Conservation (phyloP, 2,888 invertebrate species). For the Nomada lathburiana region DNA sequence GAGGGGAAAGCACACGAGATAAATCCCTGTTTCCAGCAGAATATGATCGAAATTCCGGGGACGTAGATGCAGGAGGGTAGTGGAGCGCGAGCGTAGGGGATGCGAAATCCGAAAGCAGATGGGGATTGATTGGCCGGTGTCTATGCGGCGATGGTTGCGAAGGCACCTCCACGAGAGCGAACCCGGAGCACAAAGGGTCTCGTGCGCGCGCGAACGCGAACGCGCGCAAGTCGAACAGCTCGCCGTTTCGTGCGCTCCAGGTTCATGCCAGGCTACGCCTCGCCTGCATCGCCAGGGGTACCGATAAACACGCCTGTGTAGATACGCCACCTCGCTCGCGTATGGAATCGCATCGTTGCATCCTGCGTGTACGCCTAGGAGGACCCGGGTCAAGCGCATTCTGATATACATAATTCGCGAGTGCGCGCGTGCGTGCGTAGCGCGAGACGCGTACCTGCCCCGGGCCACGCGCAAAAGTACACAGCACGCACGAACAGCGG, state of each 20-base stretch:
- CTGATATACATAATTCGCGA: not conserved
- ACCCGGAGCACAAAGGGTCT: constrained; percentile 59
- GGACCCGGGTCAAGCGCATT: constrained; percentile 3
- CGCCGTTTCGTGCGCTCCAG: constrained; percentile 3
- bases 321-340: not conserved
- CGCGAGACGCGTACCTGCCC: not conserved
- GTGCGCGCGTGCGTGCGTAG: not conserved
- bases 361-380: not conserved
- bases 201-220: constrained; percentile 57
- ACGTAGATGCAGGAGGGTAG: constrained; percentile 58
- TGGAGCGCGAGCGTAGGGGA: constrained; percentile 36
- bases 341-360: constrained; percentile 6
- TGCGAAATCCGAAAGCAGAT: constrained; percentile 70
- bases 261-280: not conserved
- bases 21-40: constrained; percentile 64
- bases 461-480: constrained; percentile 33
- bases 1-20: constrained; percentile 63
- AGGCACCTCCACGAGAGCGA: constrained; percentile 42
- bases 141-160: constrained; percentile 60
- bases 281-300: not conserved
- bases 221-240: constrained; percentile 51
- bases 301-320: constrained; percentile 37
- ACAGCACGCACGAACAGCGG: constrained; percentile 13
- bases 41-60: constrained; percentile 72
- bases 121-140: constrained; percentile 75